Percentiles rank a stretch among this genome's conserved stretches.
Evolutionary conservation across 2,888 invertebrate genomes (phyloP).

Genomic region (Galeopsomyia nigrocyanea): DNA sequence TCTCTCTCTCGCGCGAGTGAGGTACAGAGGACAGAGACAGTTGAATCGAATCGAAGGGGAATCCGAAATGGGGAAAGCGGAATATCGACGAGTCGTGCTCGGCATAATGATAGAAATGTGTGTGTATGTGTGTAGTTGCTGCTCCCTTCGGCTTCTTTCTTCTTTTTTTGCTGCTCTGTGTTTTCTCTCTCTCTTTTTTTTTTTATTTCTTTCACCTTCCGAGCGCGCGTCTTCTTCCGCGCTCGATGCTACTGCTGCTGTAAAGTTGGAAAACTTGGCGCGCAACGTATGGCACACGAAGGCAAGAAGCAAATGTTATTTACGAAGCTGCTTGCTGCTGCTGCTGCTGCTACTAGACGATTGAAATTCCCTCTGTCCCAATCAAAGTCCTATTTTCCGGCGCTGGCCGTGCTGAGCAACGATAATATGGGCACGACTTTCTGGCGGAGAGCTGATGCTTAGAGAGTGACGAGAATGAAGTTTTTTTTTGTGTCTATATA

Average conservation of each 20-base stretch:
- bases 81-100: conserved; percentile 59
- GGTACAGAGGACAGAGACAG: neutral
- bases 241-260: conserved; percentile 14
- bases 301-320: conserved; percentile 65
- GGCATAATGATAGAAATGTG: conserved; percentile 56
- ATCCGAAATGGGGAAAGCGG: conserved; percentile 57
- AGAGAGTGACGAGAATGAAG: no score
- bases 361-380: conserved; percentile 65
- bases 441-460: no score
- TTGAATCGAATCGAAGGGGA: conserved; percentile 46
- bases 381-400: conserved; percentile 65
- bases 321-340: conserved; percentile 50
- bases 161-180: conserved; percentile 1
- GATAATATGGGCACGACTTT: conserved; percentile 36
- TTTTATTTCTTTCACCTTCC: conserved; percentile 19
- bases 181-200: conserved; percentile 15
- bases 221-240: conserved; percentile 31
- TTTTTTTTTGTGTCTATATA: no score
- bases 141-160: conserved; percentile 11
- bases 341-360: conserved; percentile 50
- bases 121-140: conserved; percentile 33
- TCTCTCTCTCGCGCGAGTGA: conserved; percentile 29
- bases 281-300: conserved; percentile 46
- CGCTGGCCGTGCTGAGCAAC: conserved; percentile 52
- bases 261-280: conserved; percentile 46